Percentiles rank a stretch among this genome's conserved stretches.
Conservation (phyloP, 64 coral and sea anemone species). For the Orbicella faveolata region DNA sequence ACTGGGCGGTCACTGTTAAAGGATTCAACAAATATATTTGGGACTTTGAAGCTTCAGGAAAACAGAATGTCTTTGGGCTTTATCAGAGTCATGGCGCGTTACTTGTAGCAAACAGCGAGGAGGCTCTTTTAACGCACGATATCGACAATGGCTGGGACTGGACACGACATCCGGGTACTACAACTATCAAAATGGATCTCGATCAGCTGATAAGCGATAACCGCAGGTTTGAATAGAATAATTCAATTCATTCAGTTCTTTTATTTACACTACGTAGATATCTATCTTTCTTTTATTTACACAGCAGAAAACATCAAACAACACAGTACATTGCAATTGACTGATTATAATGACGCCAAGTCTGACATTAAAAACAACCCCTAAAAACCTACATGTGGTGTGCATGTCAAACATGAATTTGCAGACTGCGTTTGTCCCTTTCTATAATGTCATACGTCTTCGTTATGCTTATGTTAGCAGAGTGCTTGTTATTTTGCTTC, state of each 20-base stretch:
- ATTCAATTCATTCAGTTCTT: too few relatives aligned
- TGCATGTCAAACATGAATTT: too few relatives aligned
- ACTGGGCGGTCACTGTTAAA: neutral
- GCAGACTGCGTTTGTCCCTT: too few relatives aligned
- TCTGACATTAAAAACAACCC: too few relatives aligned
- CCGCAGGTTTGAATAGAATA: neutral
- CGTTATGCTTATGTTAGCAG: too few relatives aligned
- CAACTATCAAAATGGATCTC: neutral
- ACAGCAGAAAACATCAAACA: neutral
- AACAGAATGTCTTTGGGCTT: neutral
- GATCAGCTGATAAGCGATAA: neutral
- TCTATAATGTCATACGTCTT: too few relatives aligned
- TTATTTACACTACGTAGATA: too few relatives aligned
- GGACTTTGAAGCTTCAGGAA: neutral
- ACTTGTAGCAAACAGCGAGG: constrained; percentile 11
- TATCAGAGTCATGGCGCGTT: neutral
- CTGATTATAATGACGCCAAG: too few relatives aligned
- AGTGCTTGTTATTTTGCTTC: too few relatives aligned
- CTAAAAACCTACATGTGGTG: too few relatives aligned
- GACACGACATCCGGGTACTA: constrained; percentile 2
- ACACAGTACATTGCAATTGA: neutral
- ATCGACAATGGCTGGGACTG: constrained; percentile 31
- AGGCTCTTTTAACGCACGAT: neutral
- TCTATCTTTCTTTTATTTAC: too few relatives aligned
- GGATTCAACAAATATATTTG: neutral